phyloP scores from a whole-genome alignment of 2,888 invertebrate species.

The Trachelus tabidus region DNA sequence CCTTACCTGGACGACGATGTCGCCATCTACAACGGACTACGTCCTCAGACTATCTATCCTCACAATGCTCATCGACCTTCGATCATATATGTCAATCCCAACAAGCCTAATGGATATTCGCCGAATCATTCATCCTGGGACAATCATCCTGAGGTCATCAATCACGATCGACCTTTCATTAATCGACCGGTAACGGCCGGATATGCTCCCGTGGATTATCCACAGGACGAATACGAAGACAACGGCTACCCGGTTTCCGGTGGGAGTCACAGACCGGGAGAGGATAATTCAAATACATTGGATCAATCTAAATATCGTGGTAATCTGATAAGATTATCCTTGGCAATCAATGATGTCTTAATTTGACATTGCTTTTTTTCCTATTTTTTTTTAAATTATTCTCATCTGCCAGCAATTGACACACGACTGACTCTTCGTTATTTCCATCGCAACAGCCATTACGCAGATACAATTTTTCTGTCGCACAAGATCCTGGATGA shows the following conservation, averaged over 20 bases:
- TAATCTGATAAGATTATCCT: slow-evolving; percentile 43
- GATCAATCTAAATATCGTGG: slow-evolving; percentile 60
- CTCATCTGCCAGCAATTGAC: too few relatives aligned
- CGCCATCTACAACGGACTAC: slow-evolving; percentile 51
- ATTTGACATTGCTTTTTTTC: too few relatives aligned
- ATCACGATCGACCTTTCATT: slow-evolving; percentile 40
- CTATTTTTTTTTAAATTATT: too few relatives aligned
- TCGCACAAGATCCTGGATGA: too few relatives aligned
- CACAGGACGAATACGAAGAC: slow-evolving; percentile 52
- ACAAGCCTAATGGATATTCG: slow-evolving; percentile 33
- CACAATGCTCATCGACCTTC: slow-evolving; percentile 36
- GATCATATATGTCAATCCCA: slow-evolving; percentile 28
- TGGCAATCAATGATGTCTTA: too few relatives aligned
- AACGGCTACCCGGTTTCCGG: slow-evolving; percentile 52
- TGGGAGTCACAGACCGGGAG: slow-evolving; percentile 62
- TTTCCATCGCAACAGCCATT: too few relatives aligned
- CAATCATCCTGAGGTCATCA: slow-evolving; percentile 42
- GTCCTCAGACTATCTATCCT: slow-evolving; percentile 1
- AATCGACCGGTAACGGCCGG: slow-evolving; percentile 34
- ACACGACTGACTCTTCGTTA: too few relatives aligned
- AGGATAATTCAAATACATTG: slow-evolving; percentile 56
- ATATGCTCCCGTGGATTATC: slow-evolving; percentile 65
- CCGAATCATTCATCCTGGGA: slow-evolving; percentile 38
- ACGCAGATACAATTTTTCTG: too few relatives aligned
- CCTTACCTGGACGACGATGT: slow-evolving; percentile 68